Conservation (phyloP, 1,140 invertebrate genomes). For the Drosophila fuyamai region DNA sequence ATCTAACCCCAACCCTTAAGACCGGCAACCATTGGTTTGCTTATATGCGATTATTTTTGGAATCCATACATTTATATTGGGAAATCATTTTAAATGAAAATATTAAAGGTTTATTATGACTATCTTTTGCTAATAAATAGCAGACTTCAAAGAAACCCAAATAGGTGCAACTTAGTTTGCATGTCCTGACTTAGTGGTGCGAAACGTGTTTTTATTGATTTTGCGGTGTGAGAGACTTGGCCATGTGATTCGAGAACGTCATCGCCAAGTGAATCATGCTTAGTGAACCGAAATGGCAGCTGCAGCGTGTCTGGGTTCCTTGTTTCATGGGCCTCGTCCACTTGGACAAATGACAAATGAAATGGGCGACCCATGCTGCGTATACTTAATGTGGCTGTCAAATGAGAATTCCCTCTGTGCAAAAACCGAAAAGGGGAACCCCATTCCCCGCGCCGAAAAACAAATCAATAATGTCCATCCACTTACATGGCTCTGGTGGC, state of each 20-base stretch:
- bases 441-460: constrained; percentile 18
- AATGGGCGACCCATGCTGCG: constrained; percentile 23
- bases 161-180: constrained; percentile 30
- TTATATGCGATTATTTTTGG: constrained; percentile 5
- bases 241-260: constrained; percentile 65
- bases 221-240: constrained; percentile 61
- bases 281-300: constrained; percentile 13
- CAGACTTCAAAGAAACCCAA: not conserved
- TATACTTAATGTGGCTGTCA: constrained; percentile 50
- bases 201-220: constrained; percentile 73
- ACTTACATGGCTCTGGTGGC: constrained; percentile 68
- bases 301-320: constrained; percentile 25
- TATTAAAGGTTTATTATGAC: no score
- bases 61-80: not conserved
- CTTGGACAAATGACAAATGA: constrained; percentile 29
- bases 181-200: constrained; percentile 53
- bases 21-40: constrained; percentile 12
- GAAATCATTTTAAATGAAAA: not conserved
- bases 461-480: constrained; percentile 72
- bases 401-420: constrained; percentile 32
- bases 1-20: not conserved
- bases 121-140: no score
- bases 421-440: constrained; percentile 11
- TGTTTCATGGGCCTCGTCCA: constrained; percentile 9
- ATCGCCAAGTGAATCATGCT: constrained; percentile 42